Conservation (phyloP, 2,797 vertebrate genomes). For the Simalia tracyae region DNA sequence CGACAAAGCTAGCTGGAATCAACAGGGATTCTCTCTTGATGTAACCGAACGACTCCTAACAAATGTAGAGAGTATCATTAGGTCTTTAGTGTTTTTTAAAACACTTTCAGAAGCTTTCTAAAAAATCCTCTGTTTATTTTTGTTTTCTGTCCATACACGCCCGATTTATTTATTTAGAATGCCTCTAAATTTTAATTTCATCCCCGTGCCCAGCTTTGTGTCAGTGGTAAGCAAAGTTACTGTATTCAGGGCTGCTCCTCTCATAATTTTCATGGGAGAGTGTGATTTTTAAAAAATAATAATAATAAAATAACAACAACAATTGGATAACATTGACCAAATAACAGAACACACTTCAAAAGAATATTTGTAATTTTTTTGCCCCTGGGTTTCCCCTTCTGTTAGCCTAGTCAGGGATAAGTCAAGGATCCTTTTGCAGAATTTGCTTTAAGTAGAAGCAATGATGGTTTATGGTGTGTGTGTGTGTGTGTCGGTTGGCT, state of each 20-base stretch:
- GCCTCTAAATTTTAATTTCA: not conserved
- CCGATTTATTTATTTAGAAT: no score
- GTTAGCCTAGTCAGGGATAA: not conserved
- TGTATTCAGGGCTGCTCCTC: constrained; percentile 20
- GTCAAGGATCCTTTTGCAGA: not conserved
- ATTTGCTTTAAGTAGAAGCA: not conserved
- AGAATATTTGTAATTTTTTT: not conserved
- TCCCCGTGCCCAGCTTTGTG: constrained; percentile 1
- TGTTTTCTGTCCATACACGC: constrained; percentile 1
- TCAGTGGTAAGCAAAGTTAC: not conserved
- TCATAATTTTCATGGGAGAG: constrained; percentile 52
- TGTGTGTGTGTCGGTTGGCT: no score
- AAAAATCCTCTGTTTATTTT: constrained; percentile 25
- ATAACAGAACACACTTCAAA: constrained; percentile 13
- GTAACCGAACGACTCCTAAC: not conserved
- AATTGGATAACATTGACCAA: constrained; percentile 54
- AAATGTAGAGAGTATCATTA: constrained; percentile 23
- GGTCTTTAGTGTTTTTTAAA: not conserved
- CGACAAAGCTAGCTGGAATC: constrained; percentile 2
- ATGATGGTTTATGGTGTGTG: no score
- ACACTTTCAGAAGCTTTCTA: fast-evolving
- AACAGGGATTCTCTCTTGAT: constrained; percentile 13
- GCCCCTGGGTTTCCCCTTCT: not conserved
- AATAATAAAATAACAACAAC: not conserved
- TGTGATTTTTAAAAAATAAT: not conserved